Conservation (phyloP, 1,140 invertebrate species). For the Orchesella cincta region DNA sequence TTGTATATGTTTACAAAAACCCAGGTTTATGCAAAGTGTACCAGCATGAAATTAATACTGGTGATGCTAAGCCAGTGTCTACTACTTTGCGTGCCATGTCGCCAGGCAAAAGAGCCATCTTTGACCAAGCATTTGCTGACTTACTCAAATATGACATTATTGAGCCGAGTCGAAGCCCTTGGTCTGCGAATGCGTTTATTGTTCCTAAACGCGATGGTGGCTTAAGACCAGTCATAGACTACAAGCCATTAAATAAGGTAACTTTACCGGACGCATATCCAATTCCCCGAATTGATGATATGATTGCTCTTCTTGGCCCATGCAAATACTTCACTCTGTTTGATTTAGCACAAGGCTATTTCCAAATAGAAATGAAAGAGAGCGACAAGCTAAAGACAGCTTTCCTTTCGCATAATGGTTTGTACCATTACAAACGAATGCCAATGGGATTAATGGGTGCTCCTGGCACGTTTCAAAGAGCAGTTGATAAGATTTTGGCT, state of each 20-base stretch:
- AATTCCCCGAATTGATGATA: slow-evolving; percentile 56
- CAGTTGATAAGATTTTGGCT: slow-evolving; percentile 54
- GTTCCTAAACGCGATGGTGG: slow-evolving; percentile 31
- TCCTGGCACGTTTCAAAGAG: slow-evolving; percentile 56
- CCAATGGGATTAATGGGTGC: slow-evolving; percentile 57
- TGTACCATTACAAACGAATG: slow-evolving; percentile 52
- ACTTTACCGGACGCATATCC: slow-evolving; percentile 55
- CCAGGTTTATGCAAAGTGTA: slow-evolving; percentile 29
- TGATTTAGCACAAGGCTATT: slow-evolving; percentile 56
- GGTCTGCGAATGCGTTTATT: slow-evolving; percentile 32
- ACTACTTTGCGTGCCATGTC: slow-evolving; percentile 27
- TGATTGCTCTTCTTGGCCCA: slow-evolving; percentile 52
- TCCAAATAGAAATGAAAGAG: slow-evolving; percentile 54
- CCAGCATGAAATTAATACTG: slow-evolving; percentile 30
- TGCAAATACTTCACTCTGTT: slow-evolving; percentile 53
- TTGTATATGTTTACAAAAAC: slow-evolving; percentile 31
- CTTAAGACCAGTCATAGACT: slow-evolving; percentile 55
- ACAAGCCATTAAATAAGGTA: slow-evolving; percentile 57
- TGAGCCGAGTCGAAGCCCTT: slow-evolving; percentile 6
- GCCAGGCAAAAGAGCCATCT: slow-evolving; percentile 30
- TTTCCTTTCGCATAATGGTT: slow-evolving; percentile 49
- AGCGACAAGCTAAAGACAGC: slow-evolving; percentile 53
- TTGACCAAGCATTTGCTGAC: background rate
- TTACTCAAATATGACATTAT: background rate
- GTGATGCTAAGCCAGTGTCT: slow-evolving; percentile 28